Evolutionary conservation across 2,888 invertebrate genomes (phyloP), one percentile per base, ranked within the genome.

Genomic region (Pedicia rivosa): DNA sequence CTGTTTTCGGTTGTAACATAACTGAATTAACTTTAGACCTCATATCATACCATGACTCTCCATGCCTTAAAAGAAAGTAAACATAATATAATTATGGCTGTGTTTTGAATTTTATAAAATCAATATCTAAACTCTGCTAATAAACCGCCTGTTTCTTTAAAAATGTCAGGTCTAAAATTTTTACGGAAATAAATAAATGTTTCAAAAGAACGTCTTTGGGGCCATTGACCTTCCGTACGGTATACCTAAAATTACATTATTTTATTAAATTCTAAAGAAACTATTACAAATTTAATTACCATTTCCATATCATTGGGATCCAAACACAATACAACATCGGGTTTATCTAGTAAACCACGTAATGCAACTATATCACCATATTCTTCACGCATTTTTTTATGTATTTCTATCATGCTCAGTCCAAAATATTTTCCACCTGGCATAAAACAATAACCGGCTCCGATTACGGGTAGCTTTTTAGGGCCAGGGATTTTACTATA

Each of bases 21-120:
- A 74, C 65, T 35, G 74, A 74, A 53, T 78, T 78, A 0, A 76
- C 74, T 40, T 71, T 72, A 1, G 70, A 68, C 14, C 80, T 64
- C 44, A 78, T 66, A 36, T 70, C 63, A 27, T 70, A 66, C 80
- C 80, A 80, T 44, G 70, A 63, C 9, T 68, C 63, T 2, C 75
- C 78, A 54, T 75, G 70, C 3, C 69, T 70, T 7, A 7, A 35
- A 26, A 12, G 5, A 15, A 25, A 22, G 20, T 4, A 31, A 30
- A 16, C 15, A 17, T 17, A 15, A 7, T 8, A n/a, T n/a, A n/a
- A n/a, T n/a, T n/a, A n/a, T n/a, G n/a, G n/a, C n/a, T n/a, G n/a
- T n/a, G n/a, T n/a, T n/a, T n/a, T 5, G 3, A 5, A 24, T 24
- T 5, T 3, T 5, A 24, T 24, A 24, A 27, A 42, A 5, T 5